Conservation (phyloP, 2,113 vertebrate species). For the Athene cunicularia region DNA sequence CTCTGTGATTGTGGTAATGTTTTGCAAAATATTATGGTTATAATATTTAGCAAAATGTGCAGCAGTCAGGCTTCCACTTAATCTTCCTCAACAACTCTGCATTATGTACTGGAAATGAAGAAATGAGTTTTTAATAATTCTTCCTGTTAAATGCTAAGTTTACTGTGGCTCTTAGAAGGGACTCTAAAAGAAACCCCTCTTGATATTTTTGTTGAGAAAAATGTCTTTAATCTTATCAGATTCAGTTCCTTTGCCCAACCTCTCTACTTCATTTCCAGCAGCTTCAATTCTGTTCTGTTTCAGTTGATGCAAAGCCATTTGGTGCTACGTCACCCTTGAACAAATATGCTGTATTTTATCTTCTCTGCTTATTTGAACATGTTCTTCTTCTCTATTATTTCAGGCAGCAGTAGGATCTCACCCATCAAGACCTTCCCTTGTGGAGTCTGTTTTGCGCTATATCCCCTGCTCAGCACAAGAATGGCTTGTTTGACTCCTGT, state of each 20-base stretch:
- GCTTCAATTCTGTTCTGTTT: not conserved
- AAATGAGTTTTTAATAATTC: not conserved
- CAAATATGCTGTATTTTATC: slow-evolving; percentile 24
- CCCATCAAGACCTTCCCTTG: not conserved
- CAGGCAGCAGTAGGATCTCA: not conserved
- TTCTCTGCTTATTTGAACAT: slow-evolving; percentile 28
- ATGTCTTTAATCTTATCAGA: not conserved
- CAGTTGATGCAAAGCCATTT: not conserved
- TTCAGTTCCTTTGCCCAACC: not conserved
- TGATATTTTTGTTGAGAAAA: not conserved
- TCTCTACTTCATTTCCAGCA: not conserved
- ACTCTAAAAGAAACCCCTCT: not conserved
- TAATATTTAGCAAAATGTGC: not conserved
- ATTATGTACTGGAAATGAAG: not conserved
- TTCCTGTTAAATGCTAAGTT: not conserved
- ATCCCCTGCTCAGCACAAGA: not conserved
- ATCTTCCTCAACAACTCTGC: not conserved
- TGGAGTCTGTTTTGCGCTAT: not conserved
- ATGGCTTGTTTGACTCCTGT: not conserved
- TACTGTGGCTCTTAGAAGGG: not conserved
- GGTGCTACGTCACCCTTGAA: slow-evolving; percentile 35
- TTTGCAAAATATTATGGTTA: not conserved
- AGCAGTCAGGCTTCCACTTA: not conserved
- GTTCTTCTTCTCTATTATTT: slow-evolving; percentile 39
- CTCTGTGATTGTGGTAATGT: not conserved